Conservation (phyloP, 2,797 vertebrate species). For the Acipenser ruthenus region DNA sequence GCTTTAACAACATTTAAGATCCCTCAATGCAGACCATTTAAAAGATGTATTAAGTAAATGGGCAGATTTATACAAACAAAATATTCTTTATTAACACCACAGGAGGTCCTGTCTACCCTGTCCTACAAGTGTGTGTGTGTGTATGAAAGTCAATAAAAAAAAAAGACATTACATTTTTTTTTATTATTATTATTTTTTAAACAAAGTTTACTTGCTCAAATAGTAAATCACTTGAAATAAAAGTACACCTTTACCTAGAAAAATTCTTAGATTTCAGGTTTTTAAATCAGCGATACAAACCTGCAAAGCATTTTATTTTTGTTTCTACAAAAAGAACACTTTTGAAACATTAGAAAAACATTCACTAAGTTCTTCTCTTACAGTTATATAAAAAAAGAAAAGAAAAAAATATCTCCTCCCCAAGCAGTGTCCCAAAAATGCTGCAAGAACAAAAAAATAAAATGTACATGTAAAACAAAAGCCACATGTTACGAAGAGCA, state of each 20-base stretch:
- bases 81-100: too few relatives aligned
- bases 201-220: constrained; percentile 69
- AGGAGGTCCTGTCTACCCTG: too few relatives aligned
- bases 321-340: constrained; percentile 64
- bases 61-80: too few relatives aligned
- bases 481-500: constrained; percentile 61
- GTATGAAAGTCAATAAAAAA: neutral
- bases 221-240: constrained; percentile 69
- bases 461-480: constrained; percentile 59
- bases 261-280: constrained; percentile 66
- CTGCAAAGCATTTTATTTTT: constrained; percentile 59
- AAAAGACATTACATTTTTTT: neutral
- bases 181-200: constrained; percentile 34
- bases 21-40: too few relatives aligned
- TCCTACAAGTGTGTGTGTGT: too few relatives aligned
- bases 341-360: constrained; percentile 38
- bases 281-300: constrained; percentile 65
- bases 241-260: constrained; percentile 73
- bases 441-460: constrained; percentile 34
- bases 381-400: neutral
- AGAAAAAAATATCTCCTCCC: constrained; percentile 3
- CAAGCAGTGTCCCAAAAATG: constrained; percentile 11
- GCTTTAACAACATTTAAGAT: too few relatives aligned
- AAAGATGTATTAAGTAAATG: too few relatives aligned
- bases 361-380: neutral